Evolutionary conservation across 2,888 invertebrate genomes (phyloP), one percentile per base, ranked within the genome.

Genomic region (Quadriops clusia): DNA sequence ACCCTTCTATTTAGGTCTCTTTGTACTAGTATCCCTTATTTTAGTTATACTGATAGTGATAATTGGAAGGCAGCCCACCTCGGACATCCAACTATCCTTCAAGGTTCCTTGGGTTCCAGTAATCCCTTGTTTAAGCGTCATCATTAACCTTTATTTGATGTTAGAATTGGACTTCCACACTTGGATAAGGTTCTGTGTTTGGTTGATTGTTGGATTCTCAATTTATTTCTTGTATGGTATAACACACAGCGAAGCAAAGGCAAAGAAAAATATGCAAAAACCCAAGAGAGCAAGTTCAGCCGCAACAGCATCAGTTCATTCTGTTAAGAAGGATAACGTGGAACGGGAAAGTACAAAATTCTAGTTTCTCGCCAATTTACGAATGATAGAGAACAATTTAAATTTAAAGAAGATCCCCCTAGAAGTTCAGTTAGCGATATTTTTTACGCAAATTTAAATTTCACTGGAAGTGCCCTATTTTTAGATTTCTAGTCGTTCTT

Each of bases 81-180:
- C 74, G 8, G 49, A 62, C 3, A 50, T 62, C 2, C 59, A 77
- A 34, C 61, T 86, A 24, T 68, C 79, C 3, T 86, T 86, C 50
- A 79, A 75, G 63, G 84, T 90, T 14, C 91, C 91, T 0, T 61
- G 81, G 28, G 85, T 93, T 6, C 93, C 93, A 0, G 56, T 83
- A 23, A 65, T 93, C 39, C 91, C 93, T 3, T 79, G 78, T 47
- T 52, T 86, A 4, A 89, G 89, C 58, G 76, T 89, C 23, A 72
- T 87, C 39, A 77, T 86, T 50, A 94, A 94, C 62, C 63, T 89
- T 29, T 90, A 89, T 60, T 66, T 94, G 30, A 93, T 93, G 91
- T 71, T 86, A 47, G 84, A 89, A 62, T 64, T 94, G 38, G 84
- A 87, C 54, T 47, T 68, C 28, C 70, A 75, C 49, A 93, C 93